Evolutionary conservation across 35 echinoderm and acorn worm species (phyloP), one percentile per base, ranked within the genome.

Genomic region (Ptychodera flava): DNA sequence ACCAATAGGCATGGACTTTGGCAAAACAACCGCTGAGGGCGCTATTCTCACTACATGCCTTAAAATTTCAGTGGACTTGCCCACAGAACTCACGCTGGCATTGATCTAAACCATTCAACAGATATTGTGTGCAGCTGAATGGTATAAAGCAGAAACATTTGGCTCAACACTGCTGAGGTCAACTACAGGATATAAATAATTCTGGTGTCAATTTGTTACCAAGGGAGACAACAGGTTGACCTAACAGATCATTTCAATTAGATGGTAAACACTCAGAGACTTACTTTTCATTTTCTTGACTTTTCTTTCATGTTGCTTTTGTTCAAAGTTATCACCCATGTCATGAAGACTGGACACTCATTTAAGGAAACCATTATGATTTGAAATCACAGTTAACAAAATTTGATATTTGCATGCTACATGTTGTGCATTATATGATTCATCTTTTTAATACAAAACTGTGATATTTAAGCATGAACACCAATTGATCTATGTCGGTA

Each of bases 221-320:
- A n/a, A n/a, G n/a, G n/a, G n/a, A n/a, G n/a, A n/a, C n/a, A n/a
- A n/a, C n/a, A n/a, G n/a, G n/a, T 22, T 64, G 22, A 64, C 22
- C 6, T 64, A 22, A 6, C 6, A 64, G 45, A 64, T 64, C 45
- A 12, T 64, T 6, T 22, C 6, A 12, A 12, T 64, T 64, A 64
- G 22, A 6, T 64, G 6, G 45, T 64, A 22, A 64, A 64, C 45
- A 64, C 6, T 64, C 22, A 64, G 6, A 64, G 6, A 64, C 85
- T 90, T 91, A 93, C 94, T 86, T 93, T 90, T 93, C 85, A 87
- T 81, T 31, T 36, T 38, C 52, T 82, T 79, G n/a, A 97, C 16
- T 78, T 91, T 85, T 31, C 35, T 84, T 32, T 88, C 85, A 36
- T 84, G 86, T 29, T 89, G 84, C 80, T 89, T 93, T 34, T 97